A percentile compares a stretch with the other conserved stretches of the same genome.
phyloP scores from a whole-genome alignment of 2,113 vertebrate genomes.

The Elgaria multicarinata region DNA sequence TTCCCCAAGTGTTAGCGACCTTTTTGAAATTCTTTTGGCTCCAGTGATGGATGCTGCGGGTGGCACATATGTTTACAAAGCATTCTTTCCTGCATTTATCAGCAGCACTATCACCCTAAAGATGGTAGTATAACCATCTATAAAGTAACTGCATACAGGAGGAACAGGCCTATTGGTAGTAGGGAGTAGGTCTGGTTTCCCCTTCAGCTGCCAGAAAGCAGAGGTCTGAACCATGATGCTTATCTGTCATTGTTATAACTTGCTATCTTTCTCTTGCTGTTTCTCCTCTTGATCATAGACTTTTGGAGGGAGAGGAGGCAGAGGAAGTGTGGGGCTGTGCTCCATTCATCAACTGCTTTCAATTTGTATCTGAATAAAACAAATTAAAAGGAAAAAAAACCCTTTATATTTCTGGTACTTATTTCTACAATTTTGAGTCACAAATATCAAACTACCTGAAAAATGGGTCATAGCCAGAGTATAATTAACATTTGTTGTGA shows the following conservation, averaged over 20 bases:
- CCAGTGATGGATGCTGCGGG: constrained; percentile 27
- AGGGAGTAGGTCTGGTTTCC: constrained; percentile 32
- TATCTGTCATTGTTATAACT: constrained; percentile 69
- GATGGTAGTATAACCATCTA: constrained; percentile 31
- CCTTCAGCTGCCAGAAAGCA: constrained; percentile 51
- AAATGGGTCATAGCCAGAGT: background rate
- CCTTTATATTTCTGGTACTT: constrained; percentile 17
- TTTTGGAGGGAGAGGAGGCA: constrained; percentile 49
- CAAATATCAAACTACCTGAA: background rate
- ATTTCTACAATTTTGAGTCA: background rate
- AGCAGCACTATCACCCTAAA: constrained; percentile 36
- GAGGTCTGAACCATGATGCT: constrained; percentile 66
- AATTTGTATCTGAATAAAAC: constrained; percentile 73
- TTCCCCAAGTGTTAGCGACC: background rate
- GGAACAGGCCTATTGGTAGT: constrained; percentile 49
- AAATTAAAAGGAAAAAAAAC: constrained; percentile 36
- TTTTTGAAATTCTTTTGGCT: constrained; percentile 21
- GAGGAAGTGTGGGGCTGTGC: constrained; percentile 64
- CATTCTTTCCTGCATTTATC: constrained; percentile 40
- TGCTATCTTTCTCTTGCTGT: constrained; percentile 57
- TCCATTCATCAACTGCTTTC: constrained; percentile 66
- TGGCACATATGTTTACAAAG: constrained; percentile 44
- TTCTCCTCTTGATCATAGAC: constrained; percentile 22
- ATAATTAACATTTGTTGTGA: background rate
- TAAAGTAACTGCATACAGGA: constrained; percentile 12